These are phyloP conservation scores for Graphium colonna DNA, from an alignment of 2,888 invertebrate genomes.

Conservation along the genomic window DNA sequence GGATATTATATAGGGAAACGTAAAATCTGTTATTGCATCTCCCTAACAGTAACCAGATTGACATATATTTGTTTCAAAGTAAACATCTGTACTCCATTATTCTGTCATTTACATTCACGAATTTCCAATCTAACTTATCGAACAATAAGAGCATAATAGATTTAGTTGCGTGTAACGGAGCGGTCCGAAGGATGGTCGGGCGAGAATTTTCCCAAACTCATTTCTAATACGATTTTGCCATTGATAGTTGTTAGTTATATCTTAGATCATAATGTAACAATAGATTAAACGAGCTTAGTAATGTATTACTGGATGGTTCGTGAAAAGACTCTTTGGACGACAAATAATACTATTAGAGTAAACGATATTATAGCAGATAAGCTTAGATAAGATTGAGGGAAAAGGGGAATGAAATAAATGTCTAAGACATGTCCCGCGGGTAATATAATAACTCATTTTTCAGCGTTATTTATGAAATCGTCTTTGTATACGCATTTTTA, in stretches of 20 bases:
- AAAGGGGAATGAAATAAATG: conserved; percentile 15
- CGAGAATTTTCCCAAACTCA: conserved; percentile 2
- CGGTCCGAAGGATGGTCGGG: not conserved
- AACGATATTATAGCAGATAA: conserved; percentile 21
- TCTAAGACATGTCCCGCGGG: conserved; percentile 4
- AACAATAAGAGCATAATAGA: conserved; percentile 17
- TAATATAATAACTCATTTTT: conserved; percentile 6
- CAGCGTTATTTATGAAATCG: not conserved
- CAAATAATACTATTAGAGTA: conserved; percentile 18
- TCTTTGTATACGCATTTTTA: not conserved
- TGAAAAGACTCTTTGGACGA: conserved; percentile 21
- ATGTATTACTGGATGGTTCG: conserved; percentile 14
- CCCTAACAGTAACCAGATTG: not conserved
- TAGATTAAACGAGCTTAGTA: conserved; percentile 19
- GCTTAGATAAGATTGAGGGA: conserved; percentile 10
- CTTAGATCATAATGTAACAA: conserved; percentile 17
- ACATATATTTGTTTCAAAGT: conserved; percentile 5
- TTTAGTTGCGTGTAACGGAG: conserved; percentile 16
- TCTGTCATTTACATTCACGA: conserved; percentile 15
- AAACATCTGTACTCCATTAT: conserved; percentile 9
- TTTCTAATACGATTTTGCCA: conserved; percentile 2
- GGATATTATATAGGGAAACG: too few relatives aligned
- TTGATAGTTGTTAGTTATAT: conserved; percentile 12
- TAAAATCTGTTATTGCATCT: not conserved
- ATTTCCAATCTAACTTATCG: conserved; percentile 18